These are phyloP conservation scores for Parauchenoglanis punctatus DNA, from an alignment of 2,797 vertebrate genomes.

Conservation along the genomic window DNA sequence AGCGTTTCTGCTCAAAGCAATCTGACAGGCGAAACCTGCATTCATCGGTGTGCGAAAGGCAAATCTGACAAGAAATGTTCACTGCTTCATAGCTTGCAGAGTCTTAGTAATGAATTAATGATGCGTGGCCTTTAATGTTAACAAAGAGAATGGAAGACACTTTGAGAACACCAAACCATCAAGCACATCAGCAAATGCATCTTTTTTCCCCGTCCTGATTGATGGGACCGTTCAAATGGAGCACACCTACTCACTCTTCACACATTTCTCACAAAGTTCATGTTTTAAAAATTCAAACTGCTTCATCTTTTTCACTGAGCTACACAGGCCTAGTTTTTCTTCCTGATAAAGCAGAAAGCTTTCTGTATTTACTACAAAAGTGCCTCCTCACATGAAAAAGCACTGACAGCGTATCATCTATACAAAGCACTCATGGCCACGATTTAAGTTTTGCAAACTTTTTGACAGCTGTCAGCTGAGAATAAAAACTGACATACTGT, in stretches of 20 bases:
- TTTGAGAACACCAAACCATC: conserved; percentile 77
- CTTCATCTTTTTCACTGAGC: conserved; percentile 74
- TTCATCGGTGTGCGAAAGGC: conserved; percentile 48
- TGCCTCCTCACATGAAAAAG: conserved; percentile 70
- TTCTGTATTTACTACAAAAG: conserved; percentile 72
- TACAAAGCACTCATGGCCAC: conserved; percentile 76
- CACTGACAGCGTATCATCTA: conserved; percentile 76
- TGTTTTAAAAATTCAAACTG: conserved; percentile 65
- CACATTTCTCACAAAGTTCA: conserved; percentile 63
- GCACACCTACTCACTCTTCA: conserved; percentile 68
- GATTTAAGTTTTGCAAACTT: conserved; percentile 75
- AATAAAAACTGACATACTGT: conserved; percentile 59
- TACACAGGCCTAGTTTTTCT: conserved; percentile 63
- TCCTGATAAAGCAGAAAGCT: conserved; percentile 67
- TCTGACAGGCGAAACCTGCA: conserved; percentile 39
- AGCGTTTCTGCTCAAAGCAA: conserved; percentile 53
- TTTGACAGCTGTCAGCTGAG: conserved; percentile 79
- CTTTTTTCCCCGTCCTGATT: conserved; percentile 55
- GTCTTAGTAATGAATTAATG: conserved; percentile 77
- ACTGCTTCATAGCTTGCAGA: conserved; percentile 67
- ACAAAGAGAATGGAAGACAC: conserved; percentile 52
- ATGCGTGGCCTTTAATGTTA: conserved; percentile 72
- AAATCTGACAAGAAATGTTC: conserved; percentile 72
- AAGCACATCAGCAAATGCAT: conserved; percentile 67
- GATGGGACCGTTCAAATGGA: conserved; percentile 73